Base-by-base conservation (phyloP, 1,140 invertebrate genomes). In the Sinella curviseta region DNA sequence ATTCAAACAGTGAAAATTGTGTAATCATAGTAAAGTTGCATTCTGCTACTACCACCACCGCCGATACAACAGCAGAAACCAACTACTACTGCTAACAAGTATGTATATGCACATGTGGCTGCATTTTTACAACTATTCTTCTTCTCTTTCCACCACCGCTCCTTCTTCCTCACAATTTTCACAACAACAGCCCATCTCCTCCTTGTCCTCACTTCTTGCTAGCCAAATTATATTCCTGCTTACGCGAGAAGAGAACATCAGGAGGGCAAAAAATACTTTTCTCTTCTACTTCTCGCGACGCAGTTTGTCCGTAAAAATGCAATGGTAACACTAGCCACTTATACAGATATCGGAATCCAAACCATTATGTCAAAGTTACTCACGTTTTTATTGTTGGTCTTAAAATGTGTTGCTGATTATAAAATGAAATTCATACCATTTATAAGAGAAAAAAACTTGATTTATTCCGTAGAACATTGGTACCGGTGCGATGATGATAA, bases 1-100 rank as follows among this genome's bases (percentile, higher is more conserved):
- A 60, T 26, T 60, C 57, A 60, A 60, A 60, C 24, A 60, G 57
- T 60, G 57, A 26, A 60, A 60, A 60, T 60, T 48, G 39, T 48
- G 39, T 48, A 48, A 48, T 48, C 39, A 48, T 48, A 48, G 8
- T 48, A 48, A 20, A 48, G 39, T 48, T 48, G 39, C 39, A 48
- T 48, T 48, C 39, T 12, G 39, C 39, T 48, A 48, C n/a, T 48
- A 48, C 20, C 39, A 48, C 20, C 39, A 8, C 39, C n/a, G n/a
- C n/a, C n/a, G n/a, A n/a, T n/a, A n/a, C n/a, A n/a, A n/a, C n/a
- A n/a, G n/a, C n/a, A 48, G 39, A 48, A 48, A 12, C 39, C 39
- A 48, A 48, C 39, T 20, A 20, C 39, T 12, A 48, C 39, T 48
- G 39, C n/a, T n/a, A 48, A 48, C 39, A 48, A 48, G 39, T 48